A percentile compares a stretch with the other conserved stretches of the same genome.
Conservation (phyloP, 2,797 vertebrate species). For the Bradypodion ventrale region DNA sequence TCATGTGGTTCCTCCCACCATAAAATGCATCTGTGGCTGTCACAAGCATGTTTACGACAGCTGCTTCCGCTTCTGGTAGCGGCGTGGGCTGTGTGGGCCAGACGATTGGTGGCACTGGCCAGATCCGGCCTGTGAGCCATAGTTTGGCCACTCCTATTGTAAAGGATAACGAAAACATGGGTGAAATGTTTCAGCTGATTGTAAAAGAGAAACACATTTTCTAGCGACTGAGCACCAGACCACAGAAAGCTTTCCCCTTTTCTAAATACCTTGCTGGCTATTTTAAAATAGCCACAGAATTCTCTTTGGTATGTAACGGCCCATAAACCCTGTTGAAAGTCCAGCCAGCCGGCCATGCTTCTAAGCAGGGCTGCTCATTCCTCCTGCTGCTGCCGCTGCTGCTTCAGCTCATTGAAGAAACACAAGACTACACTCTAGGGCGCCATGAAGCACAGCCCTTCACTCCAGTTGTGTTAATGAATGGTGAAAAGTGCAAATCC, state of each 20-base stretch:
- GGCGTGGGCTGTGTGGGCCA: too few species aligned
- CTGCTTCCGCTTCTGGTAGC: too few species aligned
- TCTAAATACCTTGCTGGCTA: not conserved
- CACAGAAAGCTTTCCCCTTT: not conserved
- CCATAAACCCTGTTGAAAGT: not conserved
- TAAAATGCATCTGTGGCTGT: too few species aligned
- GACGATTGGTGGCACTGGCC: too few species aligned
- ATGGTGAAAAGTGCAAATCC: not conserved
- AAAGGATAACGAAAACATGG: not conserved
- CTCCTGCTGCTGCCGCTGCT: constrained; percentile 4
- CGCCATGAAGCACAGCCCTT: constrained; percentile 4
- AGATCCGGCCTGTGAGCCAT: too few species aligned
- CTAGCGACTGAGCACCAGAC: not conserved
- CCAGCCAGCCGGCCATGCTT: not conserved
- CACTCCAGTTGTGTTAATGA: constrained; percentile 12
- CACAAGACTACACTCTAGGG: constrained; percentile 1
- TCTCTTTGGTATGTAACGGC: not conserved
- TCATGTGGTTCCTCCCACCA: too few species aligned
- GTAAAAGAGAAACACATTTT: not conserved
- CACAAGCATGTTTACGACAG: too few species aligned
- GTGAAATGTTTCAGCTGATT: not conserved
- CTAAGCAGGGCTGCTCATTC: not conserved
- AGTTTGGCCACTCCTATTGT: too few species aligned
- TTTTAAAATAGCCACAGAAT: not conserved
- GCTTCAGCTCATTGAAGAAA: constrained; percentile 18